phyloP scores from a whole-genome alignment of 1,140 invertebrate species.

The Phortica variegata region DNA sequence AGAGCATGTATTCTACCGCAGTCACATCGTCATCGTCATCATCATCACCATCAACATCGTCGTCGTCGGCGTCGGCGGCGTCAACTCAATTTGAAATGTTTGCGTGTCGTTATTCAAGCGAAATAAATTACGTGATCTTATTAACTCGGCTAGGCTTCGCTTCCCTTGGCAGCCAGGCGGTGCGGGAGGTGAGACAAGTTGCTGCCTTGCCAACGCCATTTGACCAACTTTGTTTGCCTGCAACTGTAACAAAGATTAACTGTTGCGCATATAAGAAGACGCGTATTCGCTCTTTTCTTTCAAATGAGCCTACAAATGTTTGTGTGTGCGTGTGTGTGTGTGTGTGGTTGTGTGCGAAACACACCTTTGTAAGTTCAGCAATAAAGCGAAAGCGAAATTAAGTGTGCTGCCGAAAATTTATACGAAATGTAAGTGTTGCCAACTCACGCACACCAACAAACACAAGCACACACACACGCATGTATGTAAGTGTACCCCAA shows the following conservation, averaged over 20 bases:
- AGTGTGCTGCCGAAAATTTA: neutral
- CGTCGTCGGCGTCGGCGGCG: no score
- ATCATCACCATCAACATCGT: no score
- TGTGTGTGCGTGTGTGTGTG: no score
- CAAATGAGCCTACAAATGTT: neutral
- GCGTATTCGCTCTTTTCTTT: neutral
- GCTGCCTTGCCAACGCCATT: constrained; percentile 4
- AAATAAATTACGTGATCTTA: constrained; percentile 55
- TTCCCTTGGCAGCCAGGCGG: neutral
- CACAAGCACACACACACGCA: no score
- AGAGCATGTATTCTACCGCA: no score
- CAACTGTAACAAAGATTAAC: constrained; percentile 53
- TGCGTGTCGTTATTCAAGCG: constrained; percentile 22
- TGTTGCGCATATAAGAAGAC: constrained; percentile 35
- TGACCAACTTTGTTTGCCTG: constrained; percentile 43
- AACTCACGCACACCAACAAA: constrained; percentile 19
- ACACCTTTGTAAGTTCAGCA: no score
- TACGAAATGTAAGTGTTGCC: constrained; percentile 7
- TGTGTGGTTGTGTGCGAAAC: no score
- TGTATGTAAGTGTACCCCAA: no score
- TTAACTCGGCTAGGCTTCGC: constrained; percentile 26
- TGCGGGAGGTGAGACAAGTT: no score
- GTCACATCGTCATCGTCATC: no score
- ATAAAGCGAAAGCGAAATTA: no score
- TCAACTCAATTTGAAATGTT: neutral